Conservation (phyloP, 2,113 vertebrate species). For the Eleginops maclovinus region DNA sequence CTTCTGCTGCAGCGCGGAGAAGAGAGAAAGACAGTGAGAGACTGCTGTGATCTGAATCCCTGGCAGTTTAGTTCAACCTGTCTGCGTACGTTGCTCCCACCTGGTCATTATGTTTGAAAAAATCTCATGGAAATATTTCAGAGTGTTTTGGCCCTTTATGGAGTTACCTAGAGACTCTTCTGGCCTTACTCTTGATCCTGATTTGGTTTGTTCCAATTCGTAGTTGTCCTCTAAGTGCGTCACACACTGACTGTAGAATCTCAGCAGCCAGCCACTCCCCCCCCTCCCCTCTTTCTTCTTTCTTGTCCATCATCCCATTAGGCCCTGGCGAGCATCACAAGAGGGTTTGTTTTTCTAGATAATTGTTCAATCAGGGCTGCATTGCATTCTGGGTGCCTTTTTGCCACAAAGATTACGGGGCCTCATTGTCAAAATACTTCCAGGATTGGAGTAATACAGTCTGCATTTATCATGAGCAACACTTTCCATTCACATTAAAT, state of each 20-base stretch:
- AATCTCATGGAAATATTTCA: slow-evolving; percentile 46
- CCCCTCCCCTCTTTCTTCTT: slow-evolving; percentile 21
- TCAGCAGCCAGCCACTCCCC: slow-evolving; percentile 3
- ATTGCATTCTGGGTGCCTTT: slow-evolving; percentile 40
- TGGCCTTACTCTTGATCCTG: slow-evolving; percentile 53
- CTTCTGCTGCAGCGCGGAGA: slow-evolving; percentile 39
- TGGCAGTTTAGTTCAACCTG: slow-evolving; percentile 43
- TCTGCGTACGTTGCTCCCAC: slow-evolving; percentile 36
- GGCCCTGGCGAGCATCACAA: slow-evolving; percentile 39
- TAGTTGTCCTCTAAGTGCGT: slow-evolving; percentile 44
- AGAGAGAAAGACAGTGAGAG: slow-evolving; percentile 47
- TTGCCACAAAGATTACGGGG: slow-evolving; percentile 52
- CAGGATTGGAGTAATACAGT: slow-evolving; percentile 39
- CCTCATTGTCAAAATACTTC: slow-evolving; percentile 64
- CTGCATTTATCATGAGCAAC: slow-evolving; percentile 67
- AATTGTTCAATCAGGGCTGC: slow-evolving; percentile 62
- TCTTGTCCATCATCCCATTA: slow-evolving; percentile 61
- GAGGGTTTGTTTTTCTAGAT: slow-evolving; percentile 67
- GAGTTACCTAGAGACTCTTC: slow-evolving; percentile 51
- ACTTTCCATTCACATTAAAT: slow-evolving; percentile 68
- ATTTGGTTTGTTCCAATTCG: slow-evolving; percentile 53
- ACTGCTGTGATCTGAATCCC: slow-evolving; percentile 7
- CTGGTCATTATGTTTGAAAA: slow-evolving; percentile 14
- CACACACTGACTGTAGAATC: slow-evolving; percentile 13
- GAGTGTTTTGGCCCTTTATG: slow-evolving; percentile 59